A percentile compares a stretch with the other conserved stretches of the same genome.
Evolutionary conservation across 2,888 invertebrate genomes (phyloP).

Genomic region (Leptarthrus brevirostris): DNA sequence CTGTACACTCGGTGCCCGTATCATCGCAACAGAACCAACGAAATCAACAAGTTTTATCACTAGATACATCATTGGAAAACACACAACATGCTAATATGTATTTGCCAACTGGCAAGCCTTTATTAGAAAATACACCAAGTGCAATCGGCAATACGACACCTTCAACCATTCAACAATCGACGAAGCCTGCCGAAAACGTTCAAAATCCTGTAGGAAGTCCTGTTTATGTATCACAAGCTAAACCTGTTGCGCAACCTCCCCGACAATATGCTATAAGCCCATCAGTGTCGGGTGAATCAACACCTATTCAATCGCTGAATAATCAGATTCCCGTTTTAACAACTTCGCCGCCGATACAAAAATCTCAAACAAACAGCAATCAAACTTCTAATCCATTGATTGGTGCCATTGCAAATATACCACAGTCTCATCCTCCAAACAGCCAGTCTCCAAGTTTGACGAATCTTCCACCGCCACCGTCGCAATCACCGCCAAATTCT

Average conservation of each 20-base stretch:
- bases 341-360: not conserved
- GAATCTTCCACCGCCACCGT: conserved; percentile 54
- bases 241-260: conserved; percentile 59
- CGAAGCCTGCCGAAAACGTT: conserved; percentile 60
- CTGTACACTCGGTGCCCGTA: conserved; percentile 62
- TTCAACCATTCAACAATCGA: conserved; percentile 65
- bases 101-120: conserved; percentile 11
- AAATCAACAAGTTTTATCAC: conserved; percentile 1
- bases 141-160: conserved; percentile 54
- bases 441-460: conserved; percentile 47
- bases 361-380: not conserved
- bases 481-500: conserved; percentile 10
- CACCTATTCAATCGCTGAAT: not conserved
- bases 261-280: conserved; percentile 59
- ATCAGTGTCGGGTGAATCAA: conserved; percentile 52
- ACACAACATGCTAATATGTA: not conserved
- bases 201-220: conserved; percentile 56
- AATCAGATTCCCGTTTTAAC: not conserved
- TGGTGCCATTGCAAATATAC: not conserved
- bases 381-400: not conserved
- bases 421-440: not conserved
- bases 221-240: conserved; percentile 61
- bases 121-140: conserved; percentile 53
- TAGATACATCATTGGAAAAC: not conserved
- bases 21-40: conserved; percentile 66